These are phyloP conservation scores for Trichomalopsis sarcophagae DNA, from an alignment of 1,140 invertebrate genomes.

Conservation along the genomic window DNA sequence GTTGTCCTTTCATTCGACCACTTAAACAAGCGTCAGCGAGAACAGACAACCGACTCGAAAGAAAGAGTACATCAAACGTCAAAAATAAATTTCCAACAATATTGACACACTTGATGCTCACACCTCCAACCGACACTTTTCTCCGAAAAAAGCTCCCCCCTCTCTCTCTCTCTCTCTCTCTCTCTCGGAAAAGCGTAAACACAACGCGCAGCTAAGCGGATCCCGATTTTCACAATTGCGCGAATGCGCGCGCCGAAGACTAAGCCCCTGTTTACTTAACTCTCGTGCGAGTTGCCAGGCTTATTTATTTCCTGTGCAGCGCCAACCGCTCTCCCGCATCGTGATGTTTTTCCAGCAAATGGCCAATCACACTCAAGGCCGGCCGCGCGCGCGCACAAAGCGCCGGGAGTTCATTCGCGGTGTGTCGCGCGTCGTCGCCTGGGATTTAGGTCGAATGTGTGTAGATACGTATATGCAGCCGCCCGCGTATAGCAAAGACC, in stretches of 20 bases:
- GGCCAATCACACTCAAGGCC: slow-evolving; percentile 8
- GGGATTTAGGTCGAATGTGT: slow-evolving; percentile 15
- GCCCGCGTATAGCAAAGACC: neutral
- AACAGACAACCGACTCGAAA: neutral
- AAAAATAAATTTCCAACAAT: too few relatives aligned
- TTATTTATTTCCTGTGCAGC: neutral
- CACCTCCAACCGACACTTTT: too few relatives aligned
- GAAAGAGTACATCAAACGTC: too few relatives aligned
- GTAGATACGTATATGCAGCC: slow-evolving; percentile 1
- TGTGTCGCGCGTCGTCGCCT: slow-evolving; percentile 1
- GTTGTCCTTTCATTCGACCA: neutral
- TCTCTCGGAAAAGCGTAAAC: too few relatives aligned
- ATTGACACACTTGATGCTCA: too few relatives aligned
- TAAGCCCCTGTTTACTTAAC: neutral
- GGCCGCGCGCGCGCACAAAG: neutral
- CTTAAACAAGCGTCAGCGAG: neutral
- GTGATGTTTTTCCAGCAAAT: slow-evolving; percentile 9
- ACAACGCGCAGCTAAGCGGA: neutral
- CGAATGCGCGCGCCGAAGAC: neutral
- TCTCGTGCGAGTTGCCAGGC: neutral
- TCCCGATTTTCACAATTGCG: neutral
- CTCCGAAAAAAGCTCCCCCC: too few relatives aligned
- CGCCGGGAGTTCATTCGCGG: slow-evolving; percentile 1
- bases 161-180: too few relatives aligned
- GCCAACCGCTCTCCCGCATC: neutral